A percentile compares a stretch with the other conserved stretches of the same genome.
Conservation (phyloP, 2,797 vertebrate species). For the Oreochromis mossambicus region DNA sequence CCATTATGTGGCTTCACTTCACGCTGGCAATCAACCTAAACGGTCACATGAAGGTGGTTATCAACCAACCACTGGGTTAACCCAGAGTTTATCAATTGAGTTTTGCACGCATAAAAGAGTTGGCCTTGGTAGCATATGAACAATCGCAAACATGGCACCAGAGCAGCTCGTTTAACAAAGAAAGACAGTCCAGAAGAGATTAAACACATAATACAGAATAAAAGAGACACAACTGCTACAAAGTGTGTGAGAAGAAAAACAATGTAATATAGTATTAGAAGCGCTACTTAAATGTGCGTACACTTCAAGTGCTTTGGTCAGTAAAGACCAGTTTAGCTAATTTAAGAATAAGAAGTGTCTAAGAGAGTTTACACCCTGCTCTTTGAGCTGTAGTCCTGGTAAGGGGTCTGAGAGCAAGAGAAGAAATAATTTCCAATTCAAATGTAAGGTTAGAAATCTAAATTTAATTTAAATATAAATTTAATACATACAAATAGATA, state of each 20-base stretch:
- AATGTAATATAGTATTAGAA: neutral
- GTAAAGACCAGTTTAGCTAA: neutral
- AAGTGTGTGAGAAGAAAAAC: neutral
- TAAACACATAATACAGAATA: neutral
- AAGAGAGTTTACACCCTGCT: neutral
- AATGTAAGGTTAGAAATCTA: neutral
- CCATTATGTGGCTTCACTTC: neutral
- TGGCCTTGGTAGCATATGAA: neutral
- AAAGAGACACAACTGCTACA: neutral
- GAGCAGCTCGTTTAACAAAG: neutral
- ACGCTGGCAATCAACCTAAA: neutral
- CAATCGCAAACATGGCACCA: neutral
- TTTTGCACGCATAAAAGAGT: accelerated
- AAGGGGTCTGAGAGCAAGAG: neutral
- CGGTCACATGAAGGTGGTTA: neutral
- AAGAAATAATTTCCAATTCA: neutral
- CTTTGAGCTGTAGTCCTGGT: neutral
- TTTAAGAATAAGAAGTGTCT: neutral
- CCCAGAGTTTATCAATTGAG: neutral
- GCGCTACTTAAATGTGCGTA: neutral
- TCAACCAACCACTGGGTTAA: neutral
- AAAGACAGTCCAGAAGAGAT: neutral
- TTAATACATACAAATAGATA: neutral
- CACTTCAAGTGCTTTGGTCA: neutral
- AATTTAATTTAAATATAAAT: neutral